Evolutionary conservation across 2,888 invertebrate genomes (phyloP).

Genomic region (Leptopilina drosophilae): DNA sequence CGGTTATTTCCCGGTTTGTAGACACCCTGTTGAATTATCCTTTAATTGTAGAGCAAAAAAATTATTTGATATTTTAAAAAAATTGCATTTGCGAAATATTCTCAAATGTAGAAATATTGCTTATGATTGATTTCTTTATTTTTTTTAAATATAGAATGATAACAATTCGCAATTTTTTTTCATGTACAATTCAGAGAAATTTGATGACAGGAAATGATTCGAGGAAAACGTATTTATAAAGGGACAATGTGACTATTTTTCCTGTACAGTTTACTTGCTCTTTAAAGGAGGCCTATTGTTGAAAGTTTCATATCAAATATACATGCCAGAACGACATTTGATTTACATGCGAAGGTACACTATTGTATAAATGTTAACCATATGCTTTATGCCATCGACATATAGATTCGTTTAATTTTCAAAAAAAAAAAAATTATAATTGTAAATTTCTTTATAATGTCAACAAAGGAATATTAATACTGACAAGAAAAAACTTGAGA

Average conservation of each 20-base stretch:
- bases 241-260: constrained; percentile 13
- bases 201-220: not conserved
- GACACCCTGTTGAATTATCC: no score
- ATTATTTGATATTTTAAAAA: no score
- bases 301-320: constrained; percentile 17
- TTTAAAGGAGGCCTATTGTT: not conserved
- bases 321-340: not conserved
- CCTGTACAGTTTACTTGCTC: not conserved
- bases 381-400: not conserved
- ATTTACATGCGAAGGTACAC: constrained; percentile 22
- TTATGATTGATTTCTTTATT: not conserved
- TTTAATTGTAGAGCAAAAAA: no score
- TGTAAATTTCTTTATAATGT: constrained; percentile 18
- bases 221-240: not conserved
- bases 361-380: constrained; percentile 16
- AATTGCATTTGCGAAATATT: no score
- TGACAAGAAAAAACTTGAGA: no score
- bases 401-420: not conserved
- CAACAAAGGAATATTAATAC: not conserved
- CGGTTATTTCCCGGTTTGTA: no score
- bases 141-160: not conserved
- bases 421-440: constrained; percentile 3
- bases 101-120: no score
- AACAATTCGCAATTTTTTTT: no score
- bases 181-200: not conserved